A percentile compares a stretch with the other conserved stretches of the same genome.
Conservation (phyloP, 2,113 vertebrate genomes). For the Shinisaurus crocodilurus region DNA sequence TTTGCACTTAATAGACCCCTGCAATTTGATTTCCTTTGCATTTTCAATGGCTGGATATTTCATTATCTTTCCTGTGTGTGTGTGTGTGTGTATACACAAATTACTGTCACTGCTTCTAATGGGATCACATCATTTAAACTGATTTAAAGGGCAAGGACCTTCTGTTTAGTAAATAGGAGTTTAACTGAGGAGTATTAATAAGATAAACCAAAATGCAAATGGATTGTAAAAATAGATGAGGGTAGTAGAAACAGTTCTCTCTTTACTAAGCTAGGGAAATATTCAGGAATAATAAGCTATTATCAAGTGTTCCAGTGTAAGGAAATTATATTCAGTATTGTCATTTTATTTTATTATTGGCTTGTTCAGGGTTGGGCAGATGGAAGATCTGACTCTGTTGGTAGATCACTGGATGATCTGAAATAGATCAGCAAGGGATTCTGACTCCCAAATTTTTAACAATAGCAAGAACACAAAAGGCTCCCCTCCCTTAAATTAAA, state of each 20-base stretch:
- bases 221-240: constrained; percentile 34
- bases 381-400: background rate
- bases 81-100: background rate
- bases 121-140: constrained; percentile 40
- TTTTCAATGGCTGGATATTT: background rate
- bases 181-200: constrained; percentile 53
- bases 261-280: constrained; percentile 10
- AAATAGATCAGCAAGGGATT: background rate
- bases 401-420: background rate
- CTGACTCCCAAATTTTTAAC: background rate
- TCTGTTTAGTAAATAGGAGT: constrained; percentile 41
- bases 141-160: constrained; percentile 55
- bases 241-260: constrained; percentile 27
- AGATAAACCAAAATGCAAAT: constrained; percentile 50
- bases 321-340: background rate
- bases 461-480: background rate
- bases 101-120: constrained; percentile 58
- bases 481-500: background rate
- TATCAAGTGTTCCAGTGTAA: background rate
- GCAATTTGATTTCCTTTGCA: constrained; percentile 6
- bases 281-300: background rate
- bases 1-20: constrained; percentile 39
- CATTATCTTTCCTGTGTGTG: constrained; percentile 45
- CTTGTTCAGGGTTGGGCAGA: background rate
- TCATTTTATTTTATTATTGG: background rate